These are phyloP conservation scores for Callyntrura guangdongensis DNA, from an alignment of 2,888 invertebrate species.

Conservation along the genomic window DNA sequence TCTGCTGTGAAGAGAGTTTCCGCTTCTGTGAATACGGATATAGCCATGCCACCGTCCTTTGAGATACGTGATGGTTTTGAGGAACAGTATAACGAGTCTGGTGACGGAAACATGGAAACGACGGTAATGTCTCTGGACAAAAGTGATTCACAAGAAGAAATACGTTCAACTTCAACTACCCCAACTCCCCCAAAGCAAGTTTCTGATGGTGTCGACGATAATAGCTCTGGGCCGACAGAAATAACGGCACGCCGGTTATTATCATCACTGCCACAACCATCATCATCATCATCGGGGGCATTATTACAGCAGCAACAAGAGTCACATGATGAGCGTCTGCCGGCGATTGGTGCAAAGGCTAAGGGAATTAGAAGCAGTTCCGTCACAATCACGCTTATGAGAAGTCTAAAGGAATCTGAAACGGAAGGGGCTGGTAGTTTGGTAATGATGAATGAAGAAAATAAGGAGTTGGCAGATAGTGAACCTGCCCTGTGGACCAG, in stretches of 20 bases:
- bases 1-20: constrained; percentile 59
- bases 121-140: constrained; percentile 60
- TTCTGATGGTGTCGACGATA: constrained; percentile 31
- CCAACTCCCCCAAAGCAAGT: constrained; percentile 73
- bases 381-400: constrained; percentile 60
- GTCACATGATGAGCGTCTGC: constrained; percentile 4
- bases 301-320: constrained; percentile 34
- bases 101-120: constrained; percentile 45
- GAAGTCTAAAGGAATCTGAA: constrained; percentile 49
- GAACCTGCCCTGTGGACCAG: constrained; percentile 58
- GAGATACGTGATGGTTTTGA: constrained; percentile 1
- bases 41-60: constrained; percentile 53
- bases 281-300: neutral
- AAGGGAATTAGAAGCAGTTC: constrained; percentile 66
- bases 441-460: constrained; percentile 23
- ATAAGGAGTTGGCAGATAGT: constrained; percentile 60
- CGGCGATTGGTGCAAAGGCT: neutral
- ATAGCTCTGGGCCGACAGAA: constrained; percentile 7
- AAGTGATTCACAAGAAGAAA: constrained; percentile 72
- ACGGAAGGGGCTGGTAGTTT: constrained; percentile 42
- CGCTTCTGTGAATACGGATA: constrained; percentile 73
- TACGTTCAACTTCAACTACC: constrained; percentile 76
- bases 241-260: constrained; percentile 32
- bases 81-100: constrained; percentile 11
- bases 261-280: constrained; percentile 9